Evolutionary conservation across 1,140 invertebrate genomes (phyloP).

Genomic region (Camponotus vicinus): DNA sequence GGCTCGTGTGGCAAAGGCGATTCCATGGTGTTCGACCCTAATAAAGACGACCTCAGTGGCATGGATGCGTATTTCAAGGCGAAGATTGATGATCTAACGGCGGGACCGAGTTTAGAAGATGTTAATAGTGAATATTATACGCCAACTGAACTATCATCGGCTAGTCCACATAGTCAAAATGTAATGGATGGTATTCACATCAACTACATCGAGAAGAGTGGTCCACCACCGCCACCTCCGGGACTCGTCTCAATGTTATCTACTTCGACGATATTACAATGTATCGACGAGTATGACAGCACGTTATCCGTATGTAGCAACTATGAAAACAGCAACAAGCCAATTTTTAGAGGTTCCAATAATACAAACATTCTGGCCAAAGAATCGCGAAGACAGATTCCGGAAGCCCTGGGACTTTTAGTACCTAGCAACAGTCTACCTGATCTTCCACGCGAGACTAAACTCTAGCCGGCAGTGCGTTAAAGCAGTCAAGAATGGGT

Average conservation of each 20-base stretch:
- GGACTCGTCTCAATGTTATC: conserved; percentile 68
- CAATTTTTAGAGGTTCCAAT: conserved; percentile 80
- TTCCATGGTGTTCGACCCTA: conserved; percentile 91
- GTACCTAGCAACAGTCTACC: conserved; percentile 86
- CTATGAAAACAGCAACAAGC: conserved; percentile 62
- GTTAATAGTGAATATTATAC: conserved; percentile 92
- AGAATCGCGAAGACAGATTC: conserved; percentile 66
- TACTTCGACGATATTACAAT: conserved; percentile 75
- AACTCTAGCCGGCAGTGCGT: conserved; percentile 60
- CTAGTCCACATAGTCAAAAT: conserved; percentile 76
- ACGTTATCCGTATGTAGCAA: conserved; percentile 82
- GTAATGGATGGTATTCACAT: conserved; percentile 87
- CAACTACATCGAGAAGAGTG: conserved; percentile 87
- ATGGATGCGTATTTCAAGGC: conserved; percentile 85
- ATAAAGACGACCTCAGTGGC: conserved; percentile 86
- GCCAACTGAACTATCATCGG: conserved; percentile 89
- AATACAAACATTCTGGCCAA: conserved; percentile 80
- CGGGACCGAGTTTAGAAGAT: conserved; percentile 85
- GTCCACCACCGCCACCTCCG: conserved; percentile 77
- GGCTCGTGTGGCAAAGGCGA: conserved; percentile 94
- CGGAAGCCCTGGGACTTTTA: conserved; percentile 82
- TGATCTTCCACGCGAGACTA: conserved; percentile 82
- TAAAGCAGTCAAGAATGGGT: conserved; percentile 20
- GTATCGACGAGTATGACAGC: conserved; percentile 77
- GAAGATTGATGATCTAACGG: conserved; percentile 74